Evolutionary conservation across 2,888 invertebrate species (phyloP), one percentile per base, ranked within the genome.

Genomic region (Doris montereyensis): DNA sequence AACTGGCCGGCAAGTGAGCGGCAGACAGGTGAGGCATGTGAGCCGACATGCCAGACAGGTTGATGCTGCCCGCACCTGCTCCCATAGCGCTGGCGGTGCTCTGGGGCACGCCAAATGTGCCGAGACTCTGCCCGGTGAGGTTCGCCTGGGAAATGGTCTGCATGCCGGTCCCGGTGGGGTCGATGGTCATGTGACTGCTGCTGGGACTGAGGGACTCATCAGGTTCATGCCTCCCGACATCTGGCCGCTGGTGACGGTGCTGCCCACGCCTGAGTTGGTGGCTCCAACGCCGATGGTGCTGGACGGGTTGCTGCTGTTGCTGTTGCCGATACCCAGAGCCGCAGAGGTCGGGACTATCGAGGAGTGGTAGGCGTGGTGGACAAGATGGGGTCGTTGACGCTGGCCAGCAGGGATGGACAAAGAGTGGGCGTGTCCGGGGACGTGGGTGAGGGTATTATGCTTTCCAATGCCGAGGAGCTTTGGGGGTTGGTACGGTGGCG

Each of bases 401-500:
- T 52, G 83, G 72, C 32, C 83, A 28, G 21, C 83, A 70, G 75
- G 83, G 72, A 70, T 77, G 77, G 77, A 83, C 73, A 65, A 81
- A 80, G 57, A 82, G 79, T 67, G 82, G 83, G 35, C 79, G 81
- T 68, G 80, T 10, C 78, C 79, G n/a, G 79, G 77, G 26, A 75
- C 65, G 5, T 79, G 70, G 17, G 80, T 73, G 13, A 72, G 78
- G 60, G 76, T 81, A 52, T 76, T 76, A 76, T 73, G 52, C 58
- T 65, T 80, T 65, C 58, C 77, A 79, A 79, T 68, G 1, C 83
- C 81, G 26, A 80, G 57, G 10, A 85, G 83, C 17, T 82, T 78
- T 5, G 88, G 87, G 41, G 87, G 88, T 77, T 88, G 88, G 80
- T 88, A 88, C 0, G 88, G 87, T 8, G 88, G 88, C 1, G 88